phyloP scores from a whole-genome alignment of 2,113 vertebrate species.

The Alosa alosa region DNA sequence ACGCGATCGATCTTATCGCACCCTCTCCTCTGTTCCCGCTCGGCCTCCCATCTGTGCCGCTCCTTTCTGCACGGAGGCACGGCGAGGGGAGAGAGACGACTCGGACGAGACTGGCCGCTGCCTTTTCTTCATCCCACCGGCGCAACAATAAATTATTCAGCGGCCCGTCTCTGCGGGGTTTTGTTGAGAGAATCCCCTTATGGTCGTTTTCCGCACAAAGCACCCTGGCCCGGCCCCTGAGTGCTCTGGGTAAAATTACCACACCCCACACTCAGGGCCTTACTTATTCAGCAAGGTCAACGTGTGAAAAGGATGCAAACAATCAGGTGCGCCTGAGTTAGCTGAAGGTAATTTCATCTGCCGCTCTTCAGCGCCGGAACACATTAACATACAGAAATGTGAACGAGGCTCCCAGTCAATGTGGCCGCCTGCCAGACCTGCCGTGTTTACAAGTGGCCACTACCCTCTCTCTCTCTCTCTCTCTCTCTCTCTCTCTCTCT shows the following conservation, averaged over 20 bases:
- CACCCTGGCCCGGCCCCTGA: conserved; percentile 42
- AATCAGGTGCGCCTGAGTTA: conserved; percentile 42
- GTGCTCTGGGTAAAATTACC: conserved; percentile 50
- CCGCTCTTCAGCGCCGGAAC: conserved; percentile 50
- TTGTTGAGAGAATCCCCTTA: conserved; percentile 54
- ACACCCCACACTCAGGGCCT: conserved; percentile 36
- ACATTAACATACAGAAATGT: conserved; percentile 60
- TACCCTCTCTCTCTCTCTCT: not conserved
- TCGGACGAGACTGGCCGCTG: not conserved
- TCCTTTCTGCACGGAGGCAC: conserved; percentile 25
- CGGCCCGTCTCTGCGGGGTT: conserved; percentile 44
- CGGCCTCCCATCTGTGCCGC: conserved; percentile 51
- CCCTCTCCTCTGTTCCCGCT: conserved; percentile 20
- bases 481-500: not conserved
- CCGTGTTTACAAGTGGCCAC: conserved; percentile 40
- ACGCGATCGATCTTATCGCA: conserved; percentile 57
- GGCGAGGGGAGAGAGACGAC: not conserved
- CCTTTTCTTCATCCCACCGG: conserved; percentile 37
- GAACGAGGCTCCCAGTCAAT: conserved; percentile 49
- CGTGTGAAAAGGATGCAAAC: conserved; percentile 59
- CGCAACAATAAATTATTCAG: conserved; percentile 59
- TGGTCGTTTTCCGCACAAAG: conserved; percentile 28
- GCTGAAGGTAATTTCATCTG: conserved; percentile 52
- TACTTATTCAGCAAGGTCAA: conserved; percentile 56
- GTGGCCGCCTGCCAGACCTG: conserved; percentile 46